A percentile compares a stretch with the other conserved stretches of the same genome.
phyloP scores from a whole-genome alignment of 2,888 invertebrate species.

The Orthonychiurus folsomi region DNA sequence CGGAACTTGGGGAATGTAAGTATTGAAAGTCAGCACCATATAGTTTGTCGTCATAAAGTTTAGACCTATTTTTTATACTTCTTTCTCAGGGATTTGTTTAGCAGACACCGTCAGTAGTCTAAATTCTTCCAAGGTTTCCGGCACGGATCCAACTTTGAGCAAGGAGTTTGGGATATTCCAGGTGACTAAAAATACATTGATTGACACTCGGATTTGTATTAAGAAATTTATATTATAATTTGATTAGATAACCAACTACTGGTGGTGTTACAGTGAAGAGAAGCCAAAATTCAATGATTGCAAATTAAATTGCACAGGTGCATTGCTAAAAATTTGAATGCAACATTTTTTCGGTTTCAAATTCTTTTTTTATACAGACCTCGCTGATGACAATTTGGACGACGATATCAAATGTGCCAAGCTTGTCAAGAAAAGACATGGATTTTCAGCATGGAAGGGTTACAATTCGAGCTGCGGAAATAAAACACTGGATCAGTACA shows the following conservation, averaged over 20 bases:
- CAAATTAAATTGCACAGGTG: neutral
- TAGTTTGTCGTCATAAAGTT: too few species aligned
- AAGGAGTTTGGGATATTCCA: neutral
- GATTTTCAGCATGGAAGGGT: neutral
- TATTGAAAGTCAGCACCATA: neutral
- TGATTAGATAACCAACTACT: neutral
- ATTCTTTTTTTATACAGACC: neutral
- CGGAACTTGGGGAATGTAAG: neutral
- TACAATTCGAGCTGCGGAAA: neutral
- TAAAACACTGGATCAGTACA: neutral
- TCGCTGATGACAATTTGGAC: neutral
- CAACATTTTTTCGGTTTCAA: neutral
- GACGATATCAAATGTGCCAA: neutral
- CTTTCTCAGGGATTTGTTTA: neutral
- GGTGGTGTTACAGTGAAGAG: neutral
- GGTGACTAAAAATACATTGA: neutral
- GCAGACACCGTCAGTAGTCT: neutral
- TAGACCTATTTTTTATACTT: neutral
- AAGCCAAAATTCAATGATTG: neutral
- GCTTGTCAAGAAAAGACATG: neutral
- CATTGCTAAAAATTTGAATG: neutral
- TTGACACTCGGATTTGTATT: too few species aligned
- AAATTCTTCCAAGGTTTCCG: neutral
- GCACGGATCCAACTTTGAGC: neutral
- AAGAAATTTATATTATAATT: too few species aligned